phyloP scores from a whole-genome alignment of 2,113 vertebrate genomes.

The Phocoena phocoena region DNA sequence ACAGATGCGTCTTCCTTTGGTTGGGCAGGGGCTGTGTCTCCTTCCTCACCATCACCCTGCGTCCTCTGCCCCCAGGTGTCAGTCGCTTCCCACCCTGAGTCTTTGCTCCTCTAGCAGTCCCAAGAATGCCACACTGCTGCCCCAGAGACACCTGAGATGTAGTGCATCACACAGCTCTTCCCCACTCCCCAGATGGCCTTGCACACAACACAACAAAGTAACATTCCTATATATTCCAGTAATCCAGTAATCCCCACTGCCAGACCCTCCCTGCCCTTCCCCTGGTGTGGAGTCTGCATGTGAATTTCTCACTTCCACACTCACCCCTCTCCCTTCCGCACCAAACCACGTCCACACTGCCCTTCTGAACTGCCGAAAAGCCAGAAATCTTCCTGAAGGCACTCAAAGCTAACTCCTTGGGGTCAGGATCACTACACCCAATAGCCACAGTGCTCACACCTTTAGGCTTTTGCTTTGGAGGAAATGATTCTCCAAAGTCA shows the following conservation, averaged over 20 bases:
- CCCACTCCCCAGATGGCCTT: neutral
- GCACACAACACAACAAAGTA: neutral
- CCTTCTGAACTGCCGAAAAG: neutral
- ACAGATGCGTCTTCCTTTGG: neutral
- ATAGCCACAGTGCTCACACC: neutral
- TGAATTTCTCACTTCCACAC: neutral
- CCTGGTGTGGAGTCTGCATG: neutral
- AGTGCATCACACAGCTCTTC: neutral
- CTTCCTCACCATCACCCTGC: neutral
- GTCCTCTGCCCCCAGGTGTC: too few relatives aligned
- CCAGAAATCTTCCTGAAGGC: neutral
- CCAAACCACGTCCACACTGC: neutral
- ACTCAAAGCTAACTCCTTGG: neutral
- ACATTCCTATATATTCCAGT: neutral
- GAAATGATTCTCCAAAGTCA: neutral
- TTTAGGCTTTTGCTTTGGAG: neutral
- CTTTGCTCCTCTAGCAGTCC: neutral
- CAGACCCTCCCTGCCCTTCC: neutral
- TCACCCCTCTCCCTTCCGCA: neutral
- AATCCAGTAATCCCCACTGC: too few relatives aligned
- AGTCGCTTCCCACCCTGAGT: neutral
- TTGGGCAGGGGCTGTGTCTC: neutral
- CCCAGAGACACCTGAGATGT: neutral
- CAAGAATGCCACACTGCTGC: fast-evolving
- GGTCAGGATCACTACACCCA: neutral